These are phyloP conservation scores for Dolichomitus sp. DNA, from an alignment of 2,888 invertebrate species.

Conservation along the genomic window DNA sequence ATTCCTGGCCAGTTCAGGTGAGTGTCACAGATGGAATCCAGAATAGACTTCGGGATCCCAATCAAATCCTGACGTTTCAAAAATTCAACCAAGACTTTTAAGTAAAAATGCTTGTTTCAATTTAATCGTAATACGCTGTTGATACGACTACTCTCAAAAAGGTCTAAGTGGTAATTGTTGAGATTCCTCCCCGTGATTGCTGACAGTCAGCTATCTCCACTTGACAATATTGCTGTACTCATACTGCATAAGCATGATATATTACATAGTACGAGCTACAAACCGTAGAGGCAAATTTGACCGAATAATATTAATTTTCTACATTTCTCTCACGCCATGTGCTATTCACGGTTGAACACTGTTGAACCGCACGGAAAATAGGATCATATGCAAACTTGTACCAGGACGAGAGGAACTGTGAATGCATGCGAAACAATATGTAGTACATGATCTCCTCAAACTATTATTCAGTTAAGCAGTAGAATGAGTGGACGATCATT, in stretches of 20 bases:
- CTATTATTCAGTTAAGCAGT: constrained; percentile 33
- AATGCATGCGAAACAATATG: constrained; percentile 6
- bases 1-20: too few species aligned
- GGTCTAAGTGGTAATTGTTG: too few species aligned
- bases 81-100: too few species aligned
- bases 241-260: background rate
- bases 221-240: background rate
- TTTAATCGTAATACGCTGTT: too few species aligned
- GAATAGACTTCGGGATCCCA: too few species aligned
- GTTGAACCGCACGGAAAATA: background rate
- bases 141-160: too few species aligned
- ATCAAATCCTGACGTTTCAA: too few species aligned
- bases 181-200: too few species aligned
- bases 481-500: constrained; percentile 50
- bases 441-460: constrained; percentile 30
- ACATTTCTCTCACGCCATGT: background rate
- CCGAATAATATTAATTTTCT: background rate
- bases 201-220: background rate
- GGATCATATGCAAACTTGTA: background rate
- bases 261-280: background rate
- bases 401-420: background rate
- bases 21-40: too few species aligned
- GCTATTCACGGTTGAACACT: background rate
- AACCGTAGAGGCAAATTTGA: background rate
- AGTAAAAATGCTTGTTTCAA: too few species aligned